These are phyloP conservation scores for Artibeus jamaicensis DNA, from an alignment of 2,797 vertebrate genomes.

Conservation along the genomic window DNA sequence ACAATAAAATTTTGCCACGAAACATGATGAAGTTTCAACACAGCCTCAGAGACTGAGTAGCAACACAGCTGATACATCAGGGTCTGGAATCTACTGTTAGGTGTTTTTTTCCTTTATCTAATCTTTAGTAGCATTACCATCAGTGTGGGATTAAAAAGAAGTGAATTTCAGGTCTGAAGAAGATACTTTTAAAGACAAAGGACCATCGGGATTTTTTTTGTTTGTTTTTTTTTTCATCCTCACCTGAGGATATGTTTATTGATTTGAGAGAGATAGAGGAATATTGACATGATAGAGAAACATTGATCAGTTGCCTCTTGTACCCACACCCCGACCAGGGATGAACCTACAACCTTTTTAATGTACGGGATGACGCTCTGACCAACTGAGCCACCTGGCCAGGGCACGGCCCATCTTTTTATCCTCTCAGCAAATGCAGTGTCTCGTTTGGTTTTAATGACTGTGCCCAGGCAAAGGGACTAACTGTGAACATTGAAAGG, in stretches of 20 bases:
- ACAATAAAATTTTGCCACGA: not conserved
- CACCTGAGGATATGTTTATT: not conserved
- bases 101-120: not conserved
- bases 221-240: not conserved
- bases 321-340: no score
- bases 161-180: not conserved
- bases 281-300: not conserved
- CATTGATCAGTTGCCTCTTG: not conserved
- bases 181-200: not conserved
- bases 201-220: not conserved
- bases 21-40: not conserved
- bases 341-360: not conserved
- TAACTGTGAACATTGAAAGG: not conserved
- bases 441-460: constrained; percentile 9
- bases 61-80: not conserved
- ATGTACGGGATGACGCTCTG: not conserved
- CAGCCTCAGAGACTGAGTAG: not conserved
- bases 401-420: not conserved
- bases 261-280: not conserved
- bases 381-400: not conserved
- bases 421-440: not conserved
- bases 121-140: not conserved
- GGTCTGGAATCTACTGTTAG: not conserved
- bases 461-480: not conserved
- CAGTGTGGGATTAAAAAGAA: not conserved